Base-by-base conservation (phyloP, 2,888 invertebrate species). In the Microctonus aethiopoides region DNA sequence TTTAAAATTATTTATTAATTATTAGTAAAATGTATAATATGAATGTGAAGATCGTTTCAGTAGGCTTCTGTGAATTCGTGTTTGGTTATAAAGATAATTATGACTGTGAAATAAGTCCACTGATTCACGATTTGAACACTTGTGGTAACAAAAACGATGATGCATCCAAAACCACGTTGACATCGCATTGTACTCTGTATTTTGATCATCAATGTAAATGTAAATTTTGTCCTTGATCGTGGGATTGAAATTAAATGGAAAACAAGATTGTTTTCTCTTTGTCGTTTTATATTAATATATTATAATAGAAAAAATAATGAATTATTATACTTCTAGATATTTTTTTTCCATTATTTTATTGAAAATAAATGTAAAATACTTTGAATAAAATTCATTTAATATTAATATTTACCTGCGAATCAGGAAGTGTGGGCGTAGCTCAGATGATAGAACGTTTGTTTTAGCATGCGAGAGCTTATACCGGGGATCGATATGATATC, bases 381-480 rank as follows among this genome's bases (percentile, higher is more conserved):
- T n/a, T 39, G 13, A 13, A 2, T 2, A 39, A 13, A 39, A 39
- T 4, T 39, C 39, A 39, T 3, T 39, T 6, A 3, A 39, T n/a
- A 39, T 39, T 39, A 39, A 39, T 39, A n/a, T n/a, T 39, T 11
- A 13, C 39, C 39, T 22, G 2, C 3, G 24, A 24, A 13, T 3
- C n/a, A n/a, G n/a, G n/a, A 22, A 10, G 3, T 0, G 76, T 76
- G 76, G 76, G 76, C 75, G 77, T 76, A 77, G 78, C 74, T 77
- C 75, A 78, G 75, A 77, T 78, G 76, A 75, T 76, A 79, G 75
- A 80, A 75, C 76, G 75, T 76, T 77, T 78, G 77, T 75, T 80
- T 78, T 11, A 74, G 76, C 76, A 76, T 76, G 76, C 72, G 77
- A 76, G 78, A 79, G 78, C 11, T 11, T 7, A 75, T 77, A 75